Evolutionary conservation across 2,797 vertebrate species (phyloP).

Genomic region (Mormyrus hasselquistii): DNA sequence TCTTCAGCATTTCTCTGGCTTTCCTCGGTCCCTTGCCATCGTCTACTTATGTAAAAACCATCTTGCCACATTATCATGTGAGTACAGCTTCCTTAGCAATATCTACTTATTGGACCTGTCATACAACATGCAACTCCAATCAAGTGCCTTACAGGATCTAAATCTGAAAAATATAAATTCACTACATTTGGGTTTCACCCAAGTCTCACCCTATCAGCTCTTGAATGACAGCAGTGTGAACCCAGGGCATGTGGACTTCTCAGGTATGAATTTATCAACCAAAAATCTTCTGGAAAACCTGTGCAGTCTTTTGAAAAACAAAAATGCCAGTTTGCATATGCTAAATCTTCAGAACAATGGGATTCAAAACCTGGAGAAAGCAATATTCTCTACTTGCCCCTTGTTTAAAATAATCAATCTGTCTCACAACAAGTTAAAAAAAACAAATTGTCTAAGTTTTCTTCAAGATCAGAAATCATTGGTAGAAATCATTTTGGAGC

Average conservation of each 20-base stretch:
- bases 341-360: conserved; percentile 44
- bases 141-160: conserved; percentile 47
- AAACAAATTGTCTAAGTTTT: conserved; percentile 44
- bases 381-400: conserved; percentile 47
- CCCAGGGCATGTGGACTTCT: conserved; percentile 51
- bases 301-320: conserved; percentile 42
- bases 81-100: conserved; percentile 38
- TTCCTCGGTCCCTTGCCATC: conserved; percentile 48
- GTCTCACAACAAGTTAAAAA: conserved; percentile 48
- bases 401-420: conserved; percentile 48
- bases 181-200: conserved; percentile 50
- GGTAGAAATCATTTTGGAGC: conserved; percentile 44
- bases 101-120: conserved; percentile 58
- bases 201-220: conserved; percentile 44
- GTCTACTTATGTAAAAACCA: conserved; percentile 53
- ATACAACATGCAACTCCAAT: conserved; percentile 43
- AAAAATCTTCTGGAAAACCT: conserved; percentile 29
- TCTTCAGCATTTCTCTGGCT: conserved; percentile 45
- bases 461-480: conserved; percentile 41
- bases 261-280: conserved; percentile 47
- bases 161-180: conserved; percentile 44
- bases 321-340: conserved; percentile 15
- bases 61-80: conserved; percentile 48
- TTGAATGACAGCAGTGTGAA: conserved; percentile 49
- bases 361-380: conserved; percentile 27